These are phyloP conservation scores for Drosophila kikkawai DNA, from an alignment of 1,140 invertebrate genomes.

Conservation along the genomic window DNA sequence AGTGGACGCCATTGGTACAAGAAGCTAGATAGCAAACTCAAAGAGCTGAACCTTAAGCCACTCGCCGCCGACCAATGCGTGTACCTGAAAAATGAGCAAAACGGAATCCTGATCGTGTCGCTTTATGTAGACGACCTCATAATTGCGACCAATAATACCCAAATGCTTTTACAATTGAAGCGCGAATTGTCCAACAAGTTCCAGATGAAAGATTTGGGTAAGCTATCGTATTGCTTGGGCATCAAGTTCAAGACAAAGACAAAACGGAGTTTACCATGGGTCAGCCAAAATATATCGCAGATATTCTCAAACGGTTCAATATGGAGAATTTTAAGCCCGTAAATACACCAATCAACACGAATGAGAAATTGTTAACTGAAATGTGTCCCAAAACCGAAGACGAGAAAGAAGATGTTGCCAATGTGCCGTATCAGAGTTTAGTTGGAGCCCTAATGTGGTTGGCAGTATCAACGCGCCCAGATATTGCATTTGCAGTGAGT, in stretches of 20 bases:
- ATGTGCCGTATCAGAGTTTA: neutral
- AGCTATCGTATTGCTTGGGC: too few species aligned
- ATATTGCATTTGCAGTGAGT: constrained; percentile 1
- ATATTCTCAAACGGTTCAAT: neutral
- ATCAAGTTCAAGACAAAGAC: neutral
- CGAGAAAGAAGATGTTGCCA: neutral
- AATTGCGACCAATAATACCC: too few species aligned
- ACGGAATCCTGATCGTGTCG: too few species aligned
- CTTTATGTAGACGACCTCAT: too few species aligned
- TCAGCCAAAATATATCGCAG: neutral
- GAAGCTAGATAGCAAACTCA: too few species aligned
- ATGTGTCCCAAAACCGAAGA: constrained; percentile 10
- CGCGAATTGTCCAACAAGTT: neutral
- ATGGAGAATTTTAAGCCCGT: neutral
- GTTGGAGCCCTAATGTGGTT: constrained; percentile 6
- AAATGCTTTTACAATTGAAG: neutral
- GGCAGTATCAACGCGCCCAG: neutral
- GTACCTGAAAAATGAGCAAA: too few species aligned
- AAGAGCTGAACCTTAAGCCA: too few species aligned
- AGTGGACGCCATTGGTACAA: too few species aligned
- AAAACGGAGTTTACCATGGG: constrained; percentile 2
- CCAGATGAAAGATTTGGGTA: neutral
- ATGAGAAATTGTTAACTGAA: constrained; percentile 2
- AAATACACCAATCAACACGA: constrained; percentile 8
- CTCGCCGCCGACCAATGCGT: too few species aligned